Percentiles rank a stretch among this genome's conserved stretches.
phyloP scores from a whole-genome alignment of 2,888 invertebrate species.

The Camptogramma bilineatum region DNA sequence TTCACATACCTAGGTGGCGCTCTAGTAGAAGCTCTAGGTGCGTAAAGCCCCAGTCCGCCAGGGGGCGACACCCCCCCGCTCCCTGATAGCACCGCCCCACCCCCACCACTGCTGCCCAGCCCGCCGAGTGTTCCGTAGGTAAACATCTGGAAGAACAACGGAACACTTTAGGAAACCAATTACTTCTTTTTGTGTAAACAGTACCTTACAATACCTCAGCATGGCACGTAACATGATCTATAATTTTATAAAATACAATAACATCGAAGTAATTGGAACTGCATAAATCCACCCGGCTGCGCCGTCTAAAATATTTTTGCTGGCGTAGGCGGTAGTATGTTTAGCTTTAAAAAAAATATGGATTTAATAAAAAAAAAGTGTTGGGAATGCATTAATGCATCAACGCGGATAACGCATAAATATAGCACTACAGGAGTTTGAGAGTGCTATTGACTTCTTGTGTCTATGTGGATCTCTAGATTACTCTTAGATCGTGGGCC shows the following conservation, averaged over 20 bases:
- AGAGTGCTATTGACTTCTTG: too few relatives aligned
- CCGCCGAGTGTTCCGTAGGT: constrained; percentile 94
- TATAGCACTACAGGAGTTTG: too few relatives aligned
- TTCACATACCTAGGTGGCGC: constrained; percentile 61
- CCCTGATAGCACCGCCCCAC: constrained; percentile 62
- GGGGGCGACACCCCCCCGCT: constrained; percentile 73
- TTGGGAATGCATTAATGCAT: too few relatives aligned
- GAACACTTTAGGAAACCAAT: not conserved
- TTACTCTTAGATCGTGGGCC: too few relatives aligned
- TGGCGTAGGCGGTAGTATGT: not conserved
- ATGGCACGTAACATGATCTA: not conserved
- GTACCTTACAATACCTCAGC: not conserved
- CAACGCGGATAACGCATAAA: too few relatives aligned
- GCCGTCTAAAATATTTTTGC: not conserved
- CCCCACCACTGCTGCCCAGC: constrained; percentile 69
- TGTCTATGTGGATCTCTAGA: too few relatives aligned
- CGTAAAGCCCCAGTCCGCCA: constrained; percentile 77
- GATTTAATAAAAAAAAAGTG: too few relatives aligned
- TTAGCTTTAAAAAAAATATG: not conserved
- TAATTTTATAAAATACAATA: not conserved
- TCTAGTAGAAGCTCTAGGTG: constrained; percentile 71
- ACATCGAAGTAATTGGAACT: not conserved
- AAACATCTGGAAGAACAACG: constrained; percentile 89
- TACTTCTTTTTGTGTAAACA: not conserved
- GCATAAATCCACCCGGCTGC: constrained; percentile 2